These are phyloP conservation scores for Micromussa lordhowensis DNA, from an alignment of 92 coral and sea anemone species.

Conservation along the genomic window DNA sequence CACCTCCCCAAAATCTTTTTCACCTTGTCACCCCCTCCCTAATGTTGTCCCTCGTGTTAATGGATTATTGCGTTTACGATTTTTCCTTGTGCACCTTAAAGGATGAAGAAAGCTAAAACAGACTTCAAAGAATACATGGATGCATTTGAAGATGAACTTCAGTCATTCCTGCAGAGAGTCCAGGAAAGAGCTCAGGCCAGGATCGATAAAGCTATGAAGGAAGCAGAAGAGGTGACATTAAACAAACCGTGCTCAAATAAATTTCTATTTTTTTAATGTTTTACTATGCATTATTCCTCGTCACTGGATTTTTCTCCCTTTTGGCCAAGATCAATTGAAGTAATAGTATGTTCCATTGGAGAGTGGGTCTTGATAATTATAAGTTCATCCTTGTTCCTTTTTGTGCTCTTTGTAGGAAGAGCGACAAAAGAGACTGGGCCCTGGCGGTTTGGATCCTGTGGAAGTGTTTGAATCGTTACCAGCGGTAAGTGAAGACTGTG, in stretches of 20 bases:
- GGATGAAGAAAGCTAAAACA: conserved; percentile 88
- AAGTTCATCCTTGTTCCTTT: not conserved
- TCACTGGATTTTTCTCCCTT: not conserved
- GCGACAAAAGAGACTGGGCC: conserved; percentile 88
- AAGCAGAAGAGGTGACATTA: conserved; percentile 88
- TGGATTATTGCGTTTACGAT: too few relatives aligned
- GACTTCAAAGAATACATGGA: conserved; percentile 92
- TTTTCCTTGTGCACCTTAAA: conserved; percentile 16
- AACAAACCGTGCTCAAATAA: not conserved
- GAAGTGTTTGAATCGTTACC: conserved; percentile 93
- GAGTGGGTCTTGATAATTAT: not conserved
- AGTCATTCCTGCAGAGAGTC: conserved; percentile 84
- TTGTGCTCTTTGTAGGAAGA: conserved; percentile 72
- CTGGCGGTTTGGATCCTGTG: conserved; percentile 96
- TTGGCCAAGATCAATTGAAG: too few relatives aligned
- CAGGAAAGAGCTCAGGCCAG: conserved; percentile 91
- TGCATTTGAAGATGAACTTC: conserved; percentile 93
- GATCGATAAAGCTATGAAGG: conserved; percentile 88
- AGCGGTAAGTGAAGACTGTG: conserved; percentile 54
- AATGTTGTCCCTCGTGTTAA: not conserved
- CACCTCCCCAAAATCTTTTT: too few relatives aligned
- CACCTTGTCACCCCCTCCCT: not conserved
- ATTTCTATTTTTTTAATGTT: not conserved
- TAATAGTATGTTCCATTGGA: not conserved
- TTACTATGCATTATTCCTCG: not conserved